Evolutionary conservation across 64 coral and sea anemone species (phyloP).

Genomic region (Actinia tenebrosa): DNA sequence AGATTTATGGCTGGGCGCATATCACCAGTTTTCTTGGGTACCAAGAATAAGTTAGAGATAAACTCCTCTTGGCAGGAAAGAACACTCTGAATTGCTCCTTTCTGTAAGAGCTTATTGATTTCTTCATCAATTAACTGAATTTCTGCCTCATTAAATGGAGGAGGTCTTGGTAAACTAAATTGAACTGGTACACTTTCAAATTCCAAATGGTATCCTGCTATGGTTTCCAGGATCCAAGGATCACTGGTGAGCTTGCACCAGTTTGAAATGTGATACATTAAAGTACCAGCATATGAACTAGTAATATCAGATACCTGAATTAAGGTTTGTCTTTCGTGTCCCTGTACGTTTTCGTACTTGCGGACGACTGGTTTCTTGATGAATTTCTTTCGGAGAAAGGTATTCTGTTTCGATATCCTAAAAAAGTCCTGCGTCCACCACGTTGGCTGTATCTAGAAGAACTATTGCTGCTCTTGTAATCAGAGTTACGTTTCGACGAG

Average conservation of each 20-base stretch:
- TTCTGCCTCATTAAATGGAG: conserved; percentile 29
- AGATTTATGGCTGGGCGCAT: conserved; percentile 61
- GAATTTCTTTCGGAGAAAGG: background rate
- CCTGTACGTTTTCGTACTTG: conserved; percentile 1
- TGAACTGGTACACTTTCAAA: conserved; percentile 39
- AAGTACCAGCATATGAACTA: conserved; percentile 37
- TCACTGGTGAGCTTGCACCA: conserved; percentile 73
- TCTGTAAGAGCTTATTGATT: conserved; percentile 43
- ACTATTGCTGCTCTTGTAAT: conserved; percentile 24
- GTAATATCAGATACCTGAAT: conserved; percentile 20
- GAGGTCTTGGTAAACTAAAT: conserved; percentile 8
- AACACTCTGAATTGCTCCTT: conserved; percentile 38
- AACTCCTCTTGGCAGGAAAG: conserved; percentile 36
- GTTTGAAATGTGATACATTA: conserved; percentile 40
- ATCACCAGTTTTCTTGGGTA: conserved; percentile 53
- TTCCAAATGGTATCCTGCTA: conserved; percentile 72
- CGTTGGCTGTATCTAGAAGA: conserved; percentile 3
- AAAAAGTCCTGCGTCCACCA: conserved; percentile 44
- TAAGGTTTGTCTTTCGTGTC: conserved; percentile 31
- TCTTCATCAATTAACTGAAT: conserved; percentile 46
- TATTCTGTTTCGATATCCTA: conserved; percentile 34
- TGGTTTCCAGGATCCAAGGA: conserved; percentile 66
- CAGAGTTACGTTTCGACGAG: background rate
- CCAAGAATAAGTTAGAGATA: conserved; percentile 51
- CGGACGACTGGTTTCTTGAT: background rate